These are phyloP conservation scores for Lytechinus variegatus DNA, from an alignment of 35 echinoderm and acorn worm genomes.

Conservation along the genomic window DNA sequence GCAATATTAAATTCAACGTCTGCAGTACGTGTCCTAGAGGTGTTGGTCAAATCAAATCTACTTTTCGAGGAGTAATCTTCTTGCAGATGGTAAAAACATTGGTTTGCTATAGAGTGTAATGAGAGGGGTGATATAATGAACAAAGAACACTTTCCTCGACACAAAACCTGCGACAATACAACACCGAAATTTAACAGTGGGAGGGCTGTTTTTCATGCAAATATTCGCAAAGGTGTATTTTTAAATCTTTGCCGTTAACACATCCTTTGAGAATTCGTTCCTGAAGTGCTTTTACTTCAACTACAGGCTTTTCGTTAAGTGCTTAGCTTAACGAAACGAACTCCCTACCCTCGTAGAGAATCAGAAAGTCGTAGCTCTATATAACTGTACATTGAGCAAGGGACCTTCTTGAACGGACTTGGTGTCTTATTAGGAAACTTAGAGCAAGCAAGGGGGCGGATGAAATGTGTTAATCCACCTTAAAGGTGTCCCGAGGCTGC, in stretches of 20 bases:
- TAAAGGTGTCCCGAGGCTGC: background rate
- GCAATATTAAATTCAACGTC: background rate
- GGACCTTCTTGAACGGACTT: background rate
- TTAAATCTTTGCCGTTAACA: background rate
- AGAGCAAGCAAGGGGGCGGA: background rate
- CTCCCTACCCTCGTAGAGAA: background rate
- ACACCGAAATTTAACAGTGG: too few species aligned
- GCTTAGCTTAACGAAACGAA: background rate
- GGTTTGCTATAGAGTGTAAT: background rate
- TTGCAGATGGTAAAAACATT: background rate
- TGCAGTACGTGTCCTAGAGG: background rate
- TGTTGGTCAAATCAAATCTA: background rate
- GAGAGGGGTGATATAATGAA: too few species aligned
- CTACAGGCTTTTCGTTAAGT: background rate
- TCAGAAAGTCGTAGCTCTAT: background rate
- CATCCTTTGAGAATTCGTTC: background rate
- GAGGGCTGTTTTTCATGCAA: too few species aligned
- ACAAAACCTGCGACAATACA: too few species aligned
- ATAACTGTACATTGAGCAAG: background rate
- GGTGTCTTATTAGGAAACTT: background rate
- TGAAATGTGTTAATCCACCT: constrained; percentile 4
- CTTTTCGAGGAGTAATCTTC: background rate
- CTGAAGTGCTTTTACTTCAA: background rate
- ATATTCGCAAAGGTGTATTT: too few species aligned
- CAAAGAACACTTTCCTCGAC: too few species aligned